Evolutionary conservation across 92 coral and sea anemone species (phyloP).

Genomic region (Epizoanthus scotinus): DNA sequence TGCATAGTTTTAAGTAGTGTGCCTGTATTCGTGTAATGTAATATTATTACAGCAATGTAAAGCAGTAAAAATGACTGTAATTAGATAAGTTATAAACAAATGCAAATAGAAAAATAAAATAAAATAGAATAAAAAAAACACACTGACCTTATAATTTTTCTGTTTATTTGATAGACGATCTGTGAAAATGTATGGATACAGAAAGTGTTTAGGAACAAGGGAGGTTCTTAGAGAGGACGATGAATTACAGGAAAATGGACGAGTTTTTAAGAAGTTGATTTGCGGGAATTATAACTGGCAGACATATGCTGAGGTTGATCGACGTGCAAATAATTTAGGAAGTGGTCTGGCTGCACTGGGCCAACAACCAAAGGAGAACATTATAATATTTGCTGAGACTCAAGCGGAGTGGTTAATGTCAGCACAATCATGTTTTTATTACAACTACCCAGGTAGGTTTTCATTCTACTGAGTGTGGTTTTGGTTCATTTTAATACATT

Average conservation of each 20-base stretch:
- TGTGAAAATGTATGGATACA: constrained; percentile 76
- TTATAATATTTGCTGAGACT: constrained; percentile 89
- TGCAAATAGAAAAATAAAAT: no score
- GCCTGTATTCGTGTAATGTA: no score
- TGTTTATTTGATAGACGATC: constrained; percentile 62
- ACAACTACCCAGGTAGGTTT: constrained; percentile 82
- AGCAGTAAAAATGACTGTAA: no score
- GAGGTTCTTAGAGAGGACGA: constrained; percentile 81
- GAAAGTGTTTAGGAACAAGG: constrained; percentile 96
- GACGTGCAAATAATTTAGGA: constrained; percentile 81
- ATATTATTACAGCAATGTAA: no score
- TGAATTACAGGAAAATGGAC: constrained; percentile 86
- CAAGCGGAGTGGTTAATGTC: constrained; percentile 97
- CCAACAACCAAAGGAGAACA: constrained; percentile 78
- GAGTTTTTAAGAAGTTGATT: constrained; percentile 86
- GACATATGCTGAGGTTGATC: constrained; percentile 84
- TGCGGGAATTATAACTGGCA: constrained; percentile 95
- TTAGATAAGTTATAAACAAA: no score
- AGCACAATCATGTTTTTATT: constrained; percentile 87
- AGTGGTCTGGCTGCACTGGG: constrained; percentile 92
- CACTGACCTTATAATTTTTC: no score
- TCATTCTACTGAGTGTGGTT: neutral
- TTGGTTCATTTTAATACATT: neutral
- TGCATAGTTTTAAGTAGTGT: no score
- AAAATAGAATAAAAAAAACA: no score